Percentiles rank a stretch among this genome's conserved stretches.
phyloP scores from a whole-genome alignment of 2,797 vertebrate genomes.

The Macrochelys suwanniensis region DNA sequence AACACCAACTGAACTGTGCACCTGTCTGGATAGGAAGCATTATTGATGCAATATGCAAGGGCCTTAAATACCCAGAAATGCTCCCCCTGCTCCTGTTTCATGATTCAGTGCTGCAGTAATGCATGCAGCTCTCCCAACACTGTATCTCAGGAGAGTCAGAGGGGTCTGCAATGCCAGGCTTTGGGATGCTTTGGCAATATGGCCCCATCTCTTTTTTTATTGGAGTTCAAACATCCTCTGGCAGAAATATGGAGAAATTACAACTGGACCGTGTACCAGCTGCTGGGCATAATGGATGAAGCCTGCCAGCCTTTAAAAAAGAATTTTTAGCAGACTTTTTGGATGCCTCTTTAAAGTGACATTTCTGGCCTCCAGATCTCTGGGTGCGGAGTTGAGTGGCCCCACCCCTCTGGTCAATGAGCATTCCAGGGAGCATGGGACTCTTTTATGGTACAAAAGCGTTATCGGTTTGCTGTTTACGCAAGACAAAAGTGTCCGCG shows the following conservation, averaged over 20 bases:
- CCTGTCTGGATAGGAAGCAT: not conserved
- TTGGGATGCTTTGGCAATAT: not conserved
- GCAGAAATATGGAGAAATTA: not conserved
- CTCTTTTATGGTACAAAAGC: not conserved
- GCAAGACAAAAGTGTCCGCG: not conserved
- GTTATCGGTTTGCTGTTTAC: not conserved
- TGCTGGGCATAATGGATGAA: not conserved
- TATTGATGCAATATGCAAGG: not conserved
- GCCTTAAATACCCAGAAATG: not conserved
- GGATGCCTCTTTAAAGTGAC: not conserved
- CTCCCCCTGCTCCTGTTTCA: not conserved
- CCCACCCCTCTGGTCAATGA: not conserved
- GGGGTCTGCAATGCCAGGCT: not conserved
- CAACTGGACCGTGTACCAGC: not conserved
- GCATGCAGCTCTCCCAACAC: not conserved
- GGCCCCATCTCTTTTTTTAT: not conserved
- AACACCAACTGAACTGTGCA: not conserved
- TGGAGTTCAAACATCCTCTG: not conserved
- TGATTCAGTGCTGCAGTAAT: not conserved
- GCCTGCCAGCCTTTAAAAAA: not conserved
- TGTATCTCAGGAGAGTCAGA: not conserved
- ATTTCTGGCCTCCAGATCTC: not conserved
- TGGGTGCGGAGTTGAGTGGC: not conserved
- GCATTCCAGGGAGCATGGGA: not conserved
- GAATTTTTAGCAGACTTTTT: not conserved